These are phyloP conservation scores for Criorhina ranunculi DNA, from an alignment of 2,888 invertebrate genomes.

Conservation along the genomic window DNA sequence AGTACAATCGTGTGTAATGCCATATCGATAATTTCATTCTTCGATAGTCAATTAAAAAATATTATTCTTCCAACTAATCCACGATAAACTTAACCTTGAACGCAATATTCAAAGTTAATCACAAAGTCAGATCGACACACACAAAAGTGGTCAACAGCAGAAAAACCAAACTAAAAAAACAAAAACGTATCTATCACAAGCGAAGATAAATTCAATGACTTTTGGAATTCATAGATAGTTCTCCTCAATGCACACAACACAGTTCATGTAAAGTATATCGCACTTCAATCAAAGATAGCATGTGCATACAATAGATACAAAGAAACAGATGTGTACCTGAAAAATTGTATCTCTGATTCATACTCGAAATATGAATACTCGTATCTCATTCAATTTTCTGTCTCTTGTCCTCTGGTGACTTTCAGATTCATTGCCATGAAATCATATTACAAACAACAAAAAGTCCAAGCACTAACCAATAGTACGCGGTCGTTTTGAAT, in stretches of 20 bases:
- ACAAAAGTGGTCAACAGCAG: neutral
- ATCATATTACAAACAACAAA: slow-evolving; percentile 44
- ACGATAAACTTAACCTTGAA: slow-evolving; percentile 57
- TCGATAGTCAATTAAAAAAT: slow-evolving; percentile 43
- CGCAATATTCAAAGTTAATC: slow-evolving; percentile 28
- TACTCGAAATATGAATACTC: neutral
- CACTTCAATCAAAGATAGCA: slow-evolving; percentile 9
- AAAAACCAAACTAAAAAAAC: neutral
- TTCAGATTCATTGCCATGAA: slow-evolving; percentile 51
- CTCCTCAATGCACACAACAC: slow-evolving; percentile 8
- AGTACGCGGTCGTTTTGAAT: neutral
- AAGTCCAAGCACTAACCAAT: too few species aligned
- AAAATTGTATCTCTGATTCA: slow-evolving; percentile 46
- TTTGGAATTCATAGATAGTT: slow-evolving; percentile 3
- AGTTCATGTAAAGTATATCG: neutral
- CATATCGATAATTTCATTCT: slow-evolving; percentile 36
- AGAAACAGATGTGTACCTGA: slow-evolving; percentile 35
- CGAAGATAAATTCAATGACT: slow-evolving; percentile 43
- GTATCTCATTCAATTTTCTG: slow-evolving; percentile 3
- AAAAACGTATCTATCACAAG: slow-evolving; percentile 13
- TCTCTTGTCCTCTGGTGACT: slow-evolving; percentile 37
- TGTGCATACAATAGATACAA: slow-evolving; percentile 36
- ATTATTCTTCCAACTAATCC: slow-evolving; percentile 55
- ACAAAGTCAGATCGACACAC: slow-evolving; percentile 8
- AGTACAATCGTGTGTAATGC: slow-evolving; percentile 39